Evolutionary conservation across 1,140 invertebrate genomes (phyloP), one percentile per base, ranked within the genome.

Genomic region (Pararge aegeria): DNA sequence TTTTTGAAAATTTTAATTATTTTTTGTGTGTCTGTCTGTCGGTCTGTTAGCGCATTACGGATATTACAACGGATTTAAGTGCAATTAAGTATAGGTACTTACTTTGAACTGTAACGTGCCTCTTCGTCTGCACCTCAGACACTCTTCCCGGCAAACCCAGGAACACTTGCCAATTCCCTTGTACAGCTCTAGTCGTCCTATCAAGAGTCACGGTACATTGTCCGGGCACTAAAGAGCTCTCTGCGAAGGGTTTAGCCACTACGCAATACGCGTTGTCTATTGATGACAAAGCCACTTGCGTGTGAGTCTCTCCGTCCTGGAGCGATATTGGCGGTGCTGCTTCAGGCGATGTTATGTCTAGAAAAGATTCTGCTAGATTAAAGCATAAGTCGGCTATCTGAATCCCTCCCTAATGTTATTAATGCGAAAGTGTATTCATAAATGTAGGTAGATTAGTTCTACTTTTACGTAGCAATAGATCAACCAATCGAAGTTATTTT

Each of bases 151-250:
- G 79, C 1, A 87, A 20, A 3, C 79, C 87, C 20, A 87, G 51
- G 0, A 77, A 56, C 9, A 86, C 64, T 34, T 79, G 72, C 87
- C 87, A 90, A 19, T 68, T 71, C 1, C 87, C 87, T 57, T 89
- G 82, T 15, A 89, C 65, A 16, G 80, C 83, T 64, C 85, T 75
- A 1, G 73, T 79, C 0, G 77, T 68, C n/a, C 74, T 73, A 10
- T 82, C 77, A n/a, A 87, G 53, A 5, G 67, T 73, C 5, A 88
- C 72, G 5, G 38, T 59, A 55, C 87, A 90, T 10, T 82, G 75
- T 4, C 86, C 87, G 9, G 81, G 66, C 5, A 88, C 60, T 20
- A 87, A 65, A 0, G 74, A 61, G 34, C 73, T 78, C 40, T 87
- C 78, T 1, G 77, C 61, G 51, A 82, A 83, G 2, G 83, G 83